These are phyloP conservation scores for Dasysyrphus albostriatus DNA, from an alignment of 2,888 invertebrate species.

Conservation along the genomic window DNA sequence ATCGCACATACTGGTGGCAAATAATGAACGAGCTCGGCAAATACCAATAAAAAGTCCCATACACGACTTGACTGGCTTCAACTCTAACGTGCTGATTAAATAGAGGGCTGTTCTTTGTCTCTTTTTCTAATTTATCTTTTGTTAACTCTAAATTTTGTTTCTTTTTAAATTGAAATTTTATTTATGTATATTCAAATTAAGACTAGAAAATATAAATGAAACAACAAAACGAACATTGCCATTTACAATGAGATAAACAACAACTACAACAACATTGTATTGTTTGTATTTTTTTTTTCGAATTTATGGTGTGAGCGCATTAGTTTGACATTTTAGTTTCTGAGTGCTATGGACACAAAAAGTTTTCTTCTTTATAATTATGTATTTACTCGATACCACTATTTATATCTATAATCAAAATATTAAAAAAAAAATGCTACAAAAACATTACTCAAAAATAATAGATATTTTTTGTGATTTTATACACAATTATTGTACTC, in stretches of 20 bases:
- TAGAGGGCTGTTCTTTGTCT: slow-evolving; percentile 21
- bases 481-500: slow-evolving; percentile 60
- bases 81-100: slow-evolving; percentile 5
- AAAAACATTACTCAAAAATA: slow-evolving; percentile 68
- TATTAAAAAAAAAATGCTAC: slow-evolving; percentile 46
- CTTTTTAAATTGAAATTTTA: background rate
- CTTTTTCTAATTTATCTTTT: slow-evolving; percentile 19
- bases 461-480: slow-evolving; percentile 74
- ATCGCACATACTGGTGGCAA: slow-evolving; percentile 50
- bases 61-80: slow-evolving; percentile 29
- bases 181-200: slow-evolving; percentile 16
- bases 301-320: slow-evolving; percentile 40
- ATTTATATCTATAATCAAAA: slow-evolving; percentile 56
- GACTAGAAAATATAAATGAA: slow-evolving; percentile 57
- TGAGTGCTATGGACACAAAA: slow-evolving; percentile 55
- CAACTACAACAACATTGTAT: slow-evolving; percentile 19
- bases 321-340: slow-evolving; percentile 23
- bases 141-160: slow-evolving; percentile 24
- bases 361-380: slow-evolving; percentile 14
- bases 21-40: slow-evolving; percentile 38
- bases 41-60: slow-evolving; percentile 21
- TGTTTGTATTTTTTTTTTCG: slow-evolving; percentile 34
- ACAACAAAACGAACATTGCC: slow-evolving; percentile 71
- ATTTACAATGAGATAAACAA: slow-evolving; percentile 66
- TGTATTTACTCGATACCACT: slow-evolving; percentile 44